Evolutionary conservation across 2,797 vertebrate species (phyloP).

Genomic region (Enteromius viviparus): DNA sequence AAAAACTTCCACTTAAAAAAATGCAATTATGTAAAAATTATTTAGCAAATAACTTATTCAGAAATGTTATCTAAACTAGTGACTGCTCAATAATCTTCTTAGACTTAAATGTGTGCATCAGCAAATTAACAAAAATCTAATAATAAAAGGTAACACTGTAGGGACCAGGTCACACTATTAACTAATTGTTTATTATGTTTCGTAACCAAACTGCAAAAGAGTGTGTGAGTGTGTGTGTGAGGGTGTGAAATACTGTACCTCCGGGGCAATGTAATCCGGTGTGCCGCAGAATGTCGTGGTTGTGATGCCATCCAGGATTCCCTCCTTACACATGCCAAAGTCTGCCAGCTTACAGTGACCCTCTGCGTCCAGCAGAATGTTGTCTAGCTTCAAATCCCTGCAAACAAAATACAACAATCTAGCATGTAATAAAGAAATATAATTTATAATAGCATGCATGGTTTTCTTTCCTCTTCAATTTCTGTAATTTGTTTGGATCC

Average conservation of each 20-base stretch:
- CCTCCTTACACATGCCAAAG: conserved; percentile 98
- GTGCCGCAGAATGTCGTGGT: conserved; percentile 97
- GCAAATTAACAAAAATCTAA: neutral
- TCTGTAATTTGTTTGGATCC: neutral
- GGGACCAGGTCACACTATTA: neutral
- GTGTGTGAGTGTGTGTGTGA: conserved; percentile 15
- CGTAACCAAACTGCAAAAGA: neutral
- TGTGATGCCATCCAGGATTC: conserved; percentile 90
- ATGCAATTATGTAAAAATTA: neutral
- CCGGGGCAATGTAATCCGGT: conserved; percentile 94
- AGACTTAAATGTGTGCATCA: neutral
- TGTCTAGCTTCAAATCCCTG: conserved; percentile 98
- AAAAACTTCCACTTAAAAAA: no score
- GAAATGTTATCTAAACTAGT: neutral
- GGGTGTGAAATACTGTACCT: conserved; percentile 75
- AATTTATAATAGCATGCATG: neutral
- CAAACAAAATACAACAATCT: conserved; percentile 21
- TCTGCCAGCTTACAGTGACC: conserved; percentile 97
- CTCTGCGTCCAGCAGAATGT: conserved; percentile 94
- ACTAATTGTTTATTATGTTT: neutral
- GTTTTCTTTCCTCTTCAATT: neutral
- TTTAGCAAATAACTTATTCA: neutral
- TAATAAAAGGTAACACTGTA: neutral
- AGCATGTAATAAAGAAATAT: neutral
- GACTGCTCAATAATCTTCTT: neutral